These are phyloP conservation scores for Lamprologus lemairii DNA, from an alignment of 2,113 vertebrate species.

Conservation along the genomic window DNA sequence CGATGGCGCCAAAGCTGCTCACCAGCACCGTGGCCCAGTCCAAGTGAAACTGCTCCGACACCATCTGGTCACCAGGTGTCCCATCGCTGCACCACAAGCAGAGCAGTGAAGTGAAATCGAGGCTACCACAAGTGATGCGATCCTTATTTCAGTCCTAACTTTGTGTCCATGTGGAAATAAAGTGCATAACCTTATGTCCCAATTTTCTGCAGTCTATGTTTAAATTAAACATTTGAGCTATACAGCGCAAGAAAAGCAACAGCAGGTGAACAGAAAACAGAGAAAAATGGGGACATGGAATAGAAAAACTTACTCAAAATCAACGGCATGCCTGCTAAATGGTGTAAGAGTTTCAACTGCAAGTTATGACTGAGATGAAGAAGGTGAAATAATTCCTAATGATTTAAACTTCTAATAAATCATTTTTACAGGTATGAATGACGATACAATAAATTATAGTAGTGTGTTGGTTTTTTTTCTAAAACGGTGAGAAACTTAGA, in stretches of 20 bases:
- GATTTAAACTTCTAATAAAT: not conserved
- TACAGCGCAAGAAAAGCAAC: not conserved
- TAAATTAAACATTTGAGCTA: not conserved
- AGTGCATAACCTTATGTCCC: not conserved
- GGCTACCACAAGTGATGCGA: not conserved
- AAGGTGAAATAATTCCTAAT: not conserved
- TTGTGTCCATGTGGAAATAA: not conserved
- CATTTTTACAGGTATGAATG: not conserved
- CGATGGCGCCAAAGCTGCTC: slow-evolving; percentile 83
- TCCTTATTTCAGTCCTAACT: not conserved
- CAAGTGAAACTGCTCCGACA: slow-evolving; percentile 81
- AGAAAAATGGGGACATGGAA: not conserved
- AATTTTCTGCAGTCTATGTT: not conserved
- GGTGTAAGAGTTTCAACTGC: not conserved
- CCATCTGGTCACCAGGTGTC: slow-evolving; percentile 84
- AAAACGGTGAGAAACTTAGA: not conserved
- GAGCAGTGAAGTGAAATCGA: not conserved
- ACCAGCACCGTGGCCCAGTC: slow-evolving; percentile 88
- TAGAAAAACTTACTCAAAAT: not conserved
- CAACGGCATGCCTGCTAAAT: not conserved
- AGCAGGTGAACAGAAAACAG: not conserved
- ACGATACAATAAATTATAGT: not conserved
- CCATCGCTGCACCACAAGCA: slow-evolving; percentile 67
- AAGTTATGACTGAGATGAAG: not conserved
- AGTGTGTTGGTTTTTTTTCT: not conserved